phyloP scores from a whole-genome alignment of 2,113 vertebrate species.

The Poicephalus meyeri region DNA sequence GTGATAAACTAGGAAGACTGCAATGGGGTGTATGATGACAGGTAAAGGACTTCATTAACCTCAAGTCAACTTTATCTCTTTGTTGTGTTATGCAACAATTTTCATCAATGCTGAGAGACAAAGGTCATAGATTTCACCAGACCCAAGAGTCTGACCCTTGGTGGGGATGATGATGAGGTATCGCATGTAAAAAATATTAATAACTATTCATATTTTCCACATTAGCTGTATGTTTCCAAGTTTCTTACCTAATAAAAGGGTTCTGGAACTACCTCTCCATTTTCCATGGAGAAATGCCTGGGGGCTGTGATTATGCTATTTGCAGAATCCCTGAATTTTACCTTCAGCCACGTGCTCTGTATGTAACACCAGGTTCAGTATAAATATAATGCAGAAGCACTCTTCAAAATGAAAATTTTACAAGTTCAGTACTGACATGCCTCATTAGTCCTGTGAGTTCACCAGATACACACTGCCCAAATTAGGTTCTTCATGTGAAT shows the following conservation, averaged over 20 bases:
- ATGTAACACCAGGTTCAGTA: background rate
- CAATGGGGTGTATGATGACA: background rate
- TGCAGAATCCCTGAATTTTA: background rate
- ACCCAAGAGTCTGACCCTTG: background rate
- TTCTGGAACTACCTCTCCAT: background rate
- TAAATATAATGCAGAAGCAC: background rate
- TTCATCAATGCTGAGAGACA: background rate
- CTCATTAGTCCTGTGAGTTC: background rate
- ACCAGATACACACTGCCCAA: background rate
- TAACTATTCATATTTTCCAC: background rate
- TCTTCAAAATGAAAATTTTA: background rate
- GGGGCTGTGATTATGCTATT: background rate
- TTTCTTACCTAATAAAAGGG: background rate
- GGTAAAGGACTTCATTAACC: background rate
- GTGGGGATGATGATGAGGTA: background rate
- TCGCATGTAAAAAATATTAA: background rate
- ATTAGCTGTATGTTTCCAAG: background rate
- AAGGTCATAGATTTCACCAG: background rate
- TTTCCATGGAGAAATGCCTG: background rate
- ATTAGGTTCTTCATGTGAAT: background rate
- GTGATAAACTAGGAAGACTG: background rate
- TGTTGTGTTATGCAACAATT: background rate
- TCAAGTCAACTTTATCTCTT: background rate
- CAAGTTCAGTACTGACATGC: background rate
- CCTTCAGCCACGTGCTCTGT: background rate